phyloP scores from a whole-genome alignment of 2,113 vertebrate genomes.

The Ochotona curzoniae region DNA sequence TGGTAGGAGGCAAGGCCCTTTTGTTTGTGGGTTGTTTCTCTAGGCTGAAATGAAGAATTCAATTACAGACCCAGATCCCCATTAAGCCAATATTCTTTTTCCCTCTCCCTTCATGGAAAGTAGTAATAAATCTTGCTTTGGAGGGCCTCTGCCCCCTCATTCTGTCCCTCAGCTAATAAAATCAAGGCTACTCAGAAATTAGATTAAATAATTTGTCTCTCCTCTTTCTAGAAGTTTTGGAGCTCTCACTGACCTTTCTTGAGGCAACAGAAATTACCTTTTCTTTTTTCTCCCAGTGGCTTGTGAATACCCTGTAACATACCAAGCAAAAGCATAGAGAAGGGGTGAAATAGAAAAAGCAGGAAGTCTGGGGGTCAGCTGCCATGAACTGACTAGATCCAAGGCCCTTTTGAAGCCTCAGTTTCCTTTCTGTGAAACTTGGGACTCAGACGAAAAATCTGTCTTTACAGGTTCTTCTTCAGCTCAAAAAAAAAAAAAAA shows the following conservation, averaged over 20 bases:
- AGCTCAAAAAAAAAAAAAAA: background rate
- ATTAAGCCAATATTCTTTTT: conserved; percentile 60
- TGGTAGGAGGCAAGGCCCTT: background rate
- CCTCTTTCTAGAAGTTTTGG: conserved; percentile 49
- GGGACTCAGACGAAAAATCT: conserved; percentile 13
- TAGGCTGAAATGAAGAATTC: conserved; percentile 75
- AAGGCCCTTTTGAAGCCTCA: background rate
- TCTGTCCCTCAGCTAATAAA: conserved; percentile 55
- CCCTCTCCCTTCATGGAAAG: conserved; percentile 62
- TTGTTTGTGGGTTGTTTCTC: conserved; percentile 55
- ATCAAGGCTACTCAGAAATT: conserved; percentile 64
- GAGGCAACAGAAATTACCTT: conserved; percentile 59
- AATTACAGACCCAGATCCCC: conserved; percentile 59
- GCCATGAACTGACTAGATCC: background rate
- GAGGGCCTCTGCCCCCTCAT: conserved; percentile 38
- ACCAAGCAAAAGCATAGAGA: conserved; percentile 49
- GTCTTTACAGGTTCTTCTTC: conserved; percentile 7
- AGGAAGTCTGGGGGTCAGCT: background rate
- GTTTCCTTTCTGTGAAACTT: conserved; percentile 41
- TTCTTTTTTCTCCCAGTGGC: background rate
- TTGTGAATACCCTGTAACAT: background rate
- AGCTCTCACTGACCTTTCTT: conserved; percentile 54
- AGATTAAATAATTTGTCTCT: conserved; percentile 63
- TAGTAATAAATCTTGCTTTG: conserved; percentile 63
- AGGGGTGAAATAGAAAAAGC: background rate